These are phyloP conservation scores for Tyrophagus putrescentiae DNA, from an alignment of 1,140 invertebrate genomes.

Conservation along the genomic window DNA sequence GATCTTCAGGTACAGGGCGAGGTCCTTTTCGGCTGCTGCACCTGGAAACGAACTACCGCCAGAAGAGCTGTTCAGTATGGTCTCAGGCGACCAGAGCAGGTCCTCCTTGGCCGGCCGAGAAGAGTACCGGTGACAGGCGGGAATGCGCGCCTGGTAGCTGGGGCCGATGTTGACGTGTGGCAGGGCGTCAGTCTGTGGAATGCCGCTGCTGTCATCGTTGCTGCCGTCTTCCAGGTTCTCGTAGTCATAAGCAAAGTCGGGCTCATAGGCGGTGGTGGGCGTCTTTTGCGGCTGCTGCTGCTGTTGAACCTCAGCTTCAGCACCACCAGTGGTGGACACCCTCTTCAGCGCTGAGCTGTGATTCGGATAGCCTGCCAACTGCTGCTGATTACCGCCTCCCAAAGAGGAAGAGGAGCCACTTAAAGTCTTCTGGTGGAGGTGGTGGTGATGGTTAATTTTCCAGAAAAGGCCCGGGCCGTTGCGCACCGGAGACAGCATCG, in stretches of 20 bases:
- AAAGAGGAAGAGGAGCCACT: constrained; percentile 13
- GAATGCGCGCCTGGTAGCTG: constrained; percentile 71
- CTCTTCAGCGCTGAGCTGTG: background rate
- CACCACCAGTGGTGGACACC: background rate
- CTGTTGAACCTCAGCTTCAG: background rate
- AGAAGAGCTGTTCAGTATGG: background rate
- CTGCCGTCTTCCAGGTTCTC: no score
- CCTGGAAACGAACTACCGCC: no score
- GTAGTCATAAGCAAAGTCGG: constrained; percentile 25
- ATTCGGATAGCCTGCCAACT: background rate
- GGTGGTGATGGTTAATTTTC: constrained; percentile 32
- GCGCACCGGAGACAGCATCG: constrained; percentile 74
- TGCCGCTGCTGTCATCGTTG: constrained; percentile 26
- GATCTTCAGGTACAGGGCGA: constrained; percentile 53
- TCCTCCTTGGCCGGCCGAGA: constrained; percentile 25
- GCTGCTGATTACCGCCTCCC: background rate
- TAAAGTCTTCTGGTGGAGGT: constrained; percentile 28
- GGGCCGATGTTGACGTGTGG: constrained; percentile 76
- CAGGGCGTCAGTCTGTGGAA: constrained; percentile 38
- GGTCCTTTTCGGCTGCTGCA: constrained; percentile 22
- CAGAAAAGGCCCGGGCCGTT: constrained; percentile 69
- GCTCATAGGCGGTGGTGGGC: constrained; percentile 23
- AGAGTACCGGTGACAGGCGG: constrained; percentile 31
- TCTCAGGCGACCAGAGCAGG: constrained; percentile 29
- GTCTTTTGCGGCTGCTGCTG: constrained; percentile 17